phyloP scores from a whole-genome alignment of 2,888 invertebrate genomes.

The Athripsodes cinereus region DNA sequence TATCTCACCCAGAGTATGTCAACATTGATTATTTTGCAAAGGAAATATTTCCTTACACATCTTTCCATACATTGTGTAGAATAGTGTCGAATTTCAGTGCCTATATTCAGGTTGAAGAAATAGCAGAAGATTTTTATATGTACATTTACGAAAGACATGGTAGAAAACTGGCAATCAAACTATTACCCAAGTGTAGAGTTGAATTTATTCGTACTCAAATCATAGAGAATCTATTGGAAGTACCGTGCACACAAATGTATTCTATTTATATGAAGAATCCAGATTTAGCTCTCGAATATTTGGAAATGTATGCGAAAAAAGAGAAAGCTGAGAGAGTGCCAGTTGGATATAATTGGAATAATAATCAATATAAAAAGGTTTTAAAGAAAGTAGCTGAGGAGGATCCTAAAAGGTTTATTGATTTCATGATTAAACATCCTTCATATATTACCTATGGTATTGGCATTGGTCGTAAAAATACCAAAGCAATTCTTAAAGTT shows the following conservation, averaged over 20 bases:
- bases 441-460: not conserved
- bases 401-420: conserved; percentile 11
- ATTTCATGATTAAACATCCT: not conserved
- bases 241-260: conserved; percentile 5
- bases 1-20: conserved; percentile 27
- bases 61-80: conserved; percentile 30
- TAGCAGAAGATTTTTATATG: conserved; percentile 32
- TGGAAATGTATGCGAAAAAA: conserved; percentile 27
- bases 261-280: conserved; percentile 29
- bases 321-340: not conserved
- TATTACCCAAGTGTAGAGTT: conserved; percentile 32
- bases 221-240: not conserved
- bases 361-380: conserved; percentile 4
- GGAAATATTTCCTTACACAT: conserved; percentile 31
- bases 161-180: conserved; percentile 28
- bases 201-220: conserved; percentile 24
- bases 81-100: conserved; percentile 31
- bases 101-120: conserved; percentile 27
- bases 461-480: not conserved
- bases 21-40: conserved; percentile 30
- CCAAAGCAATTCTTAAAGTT: conserved; percentile 1
- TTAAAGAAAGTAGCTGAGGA: conserved; percentile 9
- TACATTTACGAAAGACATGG: conserved; percentile 28
- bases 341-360: too few species aligned
- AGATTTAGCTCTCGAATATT: conserved; percentile 30